Evolutionary conservation across 2,113 vertebrate species (phyloP).

Genomic region (Neolamprologus toae): DNA sequence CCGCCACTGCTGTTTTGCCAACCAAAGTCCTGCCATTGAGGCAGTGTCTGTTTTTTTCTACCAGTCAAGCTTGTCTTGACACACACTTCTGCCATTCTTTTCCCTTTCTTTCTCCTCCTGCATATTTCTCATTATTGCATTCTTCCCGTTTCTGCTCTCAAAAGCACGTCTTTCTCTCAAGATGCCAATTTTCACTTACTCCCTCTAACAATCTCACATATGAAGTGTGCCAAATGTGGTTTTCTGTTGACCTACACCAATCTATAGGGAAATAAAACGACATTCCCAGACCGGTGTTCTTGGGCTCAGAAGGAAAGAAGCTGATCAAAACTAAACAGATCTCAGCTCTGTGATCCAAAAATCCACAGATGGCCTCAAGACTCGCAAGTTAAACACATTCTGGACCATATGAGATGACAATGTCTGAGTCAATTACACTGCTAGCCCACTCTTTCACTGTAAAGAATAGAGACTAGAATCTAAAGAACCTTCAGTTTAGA

Average conservation of each 20-base stretch:
- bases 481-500: not conserved
- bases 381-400: slow-evolving; percentile 37
- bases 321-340: slow-evolving; percentile 36
- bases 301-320: not conserved
- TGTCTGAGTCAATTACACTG: not conserved
- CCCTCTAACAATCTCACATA: not conserved
- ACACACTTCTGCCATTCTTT: slow-evolving; percentile 21
- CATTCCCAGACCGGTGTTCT: not conserved
- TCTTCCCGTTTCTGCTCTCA: not conserved
- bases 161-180: not conserved
- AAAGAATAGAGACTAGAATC: not conserved
- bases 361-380: slow-evolving; percentile 48
- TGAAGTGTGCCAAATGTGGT: not conserved
- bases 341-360: slow-evolving; percentile 13
- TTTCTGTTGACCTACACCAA: not conserved
- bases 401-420: slow-evolving; percentile 40
- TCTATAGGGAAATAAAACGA: slow-evolving; percentile 10
- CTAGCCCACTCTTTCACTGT: not conserved
- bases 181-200: not conserved
- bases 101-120: not conserved
- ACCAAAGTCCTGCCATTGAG: slow-evolving; percentile 37
- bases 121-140: not conserved
- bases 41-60: slow-evolving; percentile 29
- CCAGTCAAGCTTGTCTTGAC: slow-evolving; percentile 36
- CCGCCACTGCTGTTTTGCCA: slow-evolving; percentile 56